Percentiles rank a stretch among this genome's conserved stretches.
Evolutionary conservation across 2,797 vertebrate species (phyloP).

Genomic region (Ibycter americanus): DNA sequence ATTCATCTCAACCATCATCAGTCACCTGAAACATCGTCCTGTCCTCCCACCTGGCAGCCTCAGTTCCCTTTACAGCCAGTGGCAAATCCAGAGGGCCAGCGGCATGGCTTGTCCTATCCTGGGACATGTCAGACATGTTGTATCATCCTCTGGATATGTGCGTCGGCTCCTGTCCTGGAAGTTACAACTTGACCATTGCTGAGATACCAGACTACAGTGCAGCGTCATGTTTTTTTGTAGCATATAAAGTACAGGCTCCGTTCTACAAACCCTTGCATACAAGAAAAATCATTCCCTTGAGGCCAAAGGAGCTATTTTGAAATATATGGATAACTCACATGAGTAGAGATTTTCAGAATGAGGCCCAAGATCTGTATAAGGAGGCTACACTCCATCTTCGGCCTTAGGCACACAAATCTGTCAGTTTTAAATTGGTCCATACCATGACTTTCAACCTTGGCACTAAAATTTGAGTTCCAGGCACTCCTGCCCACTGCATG

Average conservation of each 20-base stretch:
- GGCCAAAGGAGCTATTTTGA: not conserved
- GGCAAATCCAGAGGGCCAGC: not conserved
- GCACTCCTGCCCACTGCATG: conserved; percentile 7
- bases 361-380: not conserved
- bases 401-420: conserved; percentile 10
- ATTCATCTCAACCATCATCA: not conserved
- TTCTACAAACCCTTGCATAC: not conserved
- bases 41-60: not conserved
- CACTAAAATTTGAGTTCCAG: conserved; percentile 36
- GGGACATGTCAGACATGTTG: not conserved
- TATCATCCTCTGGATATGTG: not conserved
- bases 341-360: not conserved
- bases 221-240: not conserved
- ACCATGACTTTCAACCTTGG: conserved; percentile 47
- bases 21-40: not conserved
- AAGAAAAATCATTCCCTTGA: not conserved
- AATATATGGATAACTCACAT: not conserved
- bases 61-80: not conserved
- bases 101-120: not conserved
- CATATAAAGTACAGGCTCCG: not conserved
- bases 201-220: not conserved
- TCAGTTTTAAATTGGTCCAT: not conserved
- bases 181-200: not conserved
- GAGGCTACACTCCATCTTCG: not conserved
- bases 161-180: not conserved